phyloP scores from a whole-genome alignment of 1,140 invertebrate species.

The Drosophila equinoxialis region DNA sequence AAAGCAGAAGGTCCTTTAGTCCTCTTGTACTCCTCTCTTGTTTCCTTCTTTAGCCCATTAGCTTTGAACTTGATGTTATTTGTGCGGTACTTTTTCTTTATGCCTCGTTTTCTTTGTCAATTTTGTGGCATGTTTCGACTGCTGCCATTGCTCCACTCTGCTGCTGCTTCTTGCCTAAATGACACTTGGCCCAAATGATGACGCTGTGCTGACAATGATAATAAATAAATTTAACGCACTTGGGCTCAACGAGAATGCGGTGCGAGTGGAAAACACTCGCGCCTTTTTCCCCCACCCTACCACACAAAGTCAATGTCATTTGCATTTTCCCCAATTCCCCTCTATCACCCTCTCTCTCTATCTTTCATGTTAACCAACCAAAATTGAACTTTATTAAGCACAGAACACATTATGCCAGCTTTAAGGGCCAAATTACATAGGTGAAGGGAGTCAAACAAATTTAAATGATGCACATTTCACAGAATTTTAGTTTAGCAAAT shows the following conservation, averaged over 20 bases:
- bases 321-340: slow-evolving; percentile 38
- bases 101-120: slow-evolving; percentile 61
- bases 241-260: slow-evolving; percentile 25
- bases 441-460: background rate
- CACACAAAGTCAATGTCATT: slow-evolving; percentile 48
- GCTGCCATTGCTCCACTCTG: background rate
- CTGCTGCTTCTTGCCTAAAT: slow-evolving; percentile 48
- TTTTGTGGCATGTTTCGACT: slow-evolving; percentile 72
- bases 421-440: slow-evolving; percentile 4
- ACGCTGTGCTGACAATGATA: slow-evolving; percentile 74
- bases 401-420: slow-evolving; percentile 20
- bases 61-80: slow-evolving; percentile 75
- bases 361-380: slow-evolving; percentile 19
- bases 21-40: background rate
- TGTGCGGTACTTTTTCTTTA: slow-evolving; percentile 64
- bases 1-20: slow-evolving; percentile 11
- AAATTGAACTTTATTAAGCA: slow-evolving; percentile 56
- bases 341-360: background rate
- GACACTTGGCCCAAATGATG: slow-evolving; percentile 75
- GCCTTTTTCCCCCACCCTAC: slow-evolving; percentile 12
- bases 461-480: background rate
- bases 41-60: slow-evolving; percentile 55
- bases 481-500: background rate
- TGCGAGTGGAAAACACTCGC: slow-evolving; percentile 11
- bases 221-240: slow-evolving; percentile 74